These are phyloP conservation scores for Acyrthosiphon pisum DNA, from an alignment of 1,140 invertebrate genomes.

Conservation along the genomic window DNA sequence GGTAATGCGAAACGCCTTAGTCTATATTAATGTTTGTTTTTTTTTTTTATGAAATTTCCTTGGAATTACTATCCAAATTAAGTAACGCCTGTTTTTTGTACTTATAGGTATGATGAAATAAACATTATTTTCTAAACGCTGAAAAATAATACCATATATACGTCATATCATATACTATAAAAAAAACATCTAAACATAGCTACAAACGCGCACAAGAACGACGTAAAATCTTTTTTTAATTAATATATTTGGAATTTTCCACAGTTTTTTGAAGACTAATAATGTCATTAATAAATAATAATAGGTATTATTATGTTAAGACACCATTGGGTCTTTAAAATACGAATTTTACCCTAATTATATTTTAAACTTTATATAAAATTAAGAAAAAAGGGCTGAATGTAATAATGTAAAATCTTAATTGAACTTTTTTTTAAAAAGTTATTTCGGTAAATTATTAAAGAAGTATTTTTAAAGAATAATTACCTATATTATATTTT, in stretches of 20 bases:
- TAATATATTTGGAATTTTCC: background rate
- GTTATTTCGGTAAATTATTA: background rate
- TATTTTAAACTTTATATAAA: background rate
- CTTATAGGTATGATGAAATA: background rate
- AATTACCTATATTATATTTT: background rate
- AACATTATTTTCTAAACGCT: background rate
- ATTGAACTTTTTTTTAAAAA: background rate
- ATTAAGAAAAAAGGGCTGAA: background rate
- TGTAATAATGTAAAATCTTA: background rate
- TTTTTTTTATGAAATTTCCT: background rate
- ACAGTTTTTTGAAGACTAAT: background rate
- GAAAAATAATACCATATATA: background rate
- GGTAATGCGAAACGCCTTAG: background rate
- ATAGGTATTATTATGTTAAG: background rate
- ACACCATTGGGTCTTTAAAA: background rate
- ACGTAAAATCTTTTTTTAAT: background rate
- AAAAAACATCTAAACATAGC: no score
- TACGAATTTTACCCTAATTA: background rate
- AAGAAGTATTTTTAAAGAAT: background rate
- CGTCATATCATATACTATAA: no score
- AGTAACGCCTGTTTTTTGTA: background rate
- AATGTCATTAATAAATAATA: background rate
- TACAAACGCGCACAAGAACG: background rate
- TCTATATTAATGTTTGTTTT: background rate
- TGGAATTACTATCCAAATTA: background rate